Evolutionary conservation across 2,113 vertebrate species (phyloP).

Genomic region (Anhinga anhinga): DNA sequence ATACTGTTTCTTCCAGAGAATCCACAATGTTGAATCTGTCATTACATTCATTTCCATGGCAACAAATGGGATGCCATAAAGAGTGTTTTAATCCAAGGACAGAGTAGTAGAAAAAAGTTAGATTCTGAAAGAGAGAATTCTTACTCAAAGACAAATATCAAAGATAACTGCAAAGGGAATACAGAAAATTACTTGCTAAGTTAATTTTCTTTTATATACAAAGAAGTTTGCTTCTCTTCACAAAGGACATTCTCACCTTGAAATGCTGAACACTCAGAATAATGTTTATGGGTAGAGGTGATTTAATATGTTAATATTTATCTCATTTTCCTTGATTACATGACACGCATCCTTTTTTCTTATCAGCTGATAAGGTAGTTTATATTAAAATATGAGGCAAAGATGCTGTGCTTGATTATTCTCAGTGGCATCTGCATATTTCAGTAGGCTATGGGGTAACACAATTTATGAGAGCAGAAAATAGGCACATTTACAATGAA

Average conservation of each 20-base stretch:
- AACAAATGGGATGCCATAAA: conserved; percentile 37
- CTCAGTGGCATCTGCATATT: conserved; percentile 52
- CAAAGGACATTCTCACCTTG: conserved; percentile 48
- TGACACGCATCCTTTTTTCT: conserved; percentile 41
- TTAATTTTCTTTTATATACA: neutral
- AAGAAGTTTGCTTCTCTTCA: neutral
- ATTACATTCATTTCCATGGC: conserved; percentile 5
- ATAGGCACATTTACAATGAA: neutral
- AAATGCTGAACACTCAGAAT: neutral
- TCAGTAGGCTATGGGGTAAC: neutral
- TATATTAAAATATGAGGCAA: conserved; percentile 59
- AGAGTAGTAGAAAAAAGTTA: neutral
- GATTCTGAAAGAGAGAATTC: neutral
- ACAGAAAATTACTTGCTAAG: neutral
- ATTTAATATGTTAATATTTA: conserved; percentile 64
- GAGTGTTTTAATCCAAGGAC: conserved; percentile 21
- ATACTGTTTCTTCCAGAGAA: neutral
- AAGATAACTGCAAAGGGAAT: conserved; percentile 13
- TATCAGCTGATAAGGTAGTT: conserved; percentile 56
- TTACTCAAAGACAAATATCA: conserved; percentile 3
- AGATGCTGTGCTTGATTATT: conserved; percentile 64
- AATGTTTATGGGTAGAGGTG: conserved; percentile 4
- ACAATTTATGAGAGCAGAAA: conserved; percentile 8
- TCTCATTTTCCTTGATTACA: conserved; percentile 64
- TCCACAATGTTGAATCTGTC: neutral